These are phyloP conservation scores for Lophius americanus DNA, from an alignment of 2,797 vertebrate species.

Conservation along the genomic window DNA sequence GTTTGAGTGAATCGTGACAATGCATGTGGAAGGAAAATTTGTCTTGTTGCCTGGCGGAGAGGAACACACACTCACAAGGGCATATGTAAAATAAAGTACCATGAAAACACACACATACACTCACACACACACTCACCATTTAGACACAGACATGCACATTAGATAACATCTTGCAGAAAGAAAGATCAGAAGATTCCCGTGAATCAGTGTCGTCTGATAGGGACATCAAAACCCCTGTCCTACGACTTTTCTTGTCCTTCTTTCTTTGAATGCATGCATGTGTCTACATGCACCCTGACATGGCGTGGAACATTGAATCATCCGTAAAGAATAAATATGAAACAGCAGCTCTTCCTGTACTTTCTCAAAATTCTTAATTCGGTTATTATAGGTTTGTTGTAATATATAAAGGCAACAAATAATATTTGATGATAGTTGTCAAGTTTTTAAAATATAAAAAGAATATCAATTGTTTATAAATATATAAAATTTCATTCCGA, in stretches of 20 bases:
- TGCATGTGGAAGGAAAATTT: conserved; percentile 54
- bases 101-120: conserved; percentile 12
- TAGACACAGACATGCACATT: conserved; percentile 1
- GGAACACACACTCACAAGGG: neutral
- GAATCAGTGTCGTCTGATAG: conserved; percentile 8
- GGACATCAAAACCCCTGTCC: conserved; percentile 19
- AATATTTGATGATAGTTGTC: no score
- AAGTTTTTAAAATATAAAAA: no score
- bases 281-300: neutral
- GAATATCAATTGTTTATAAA: no score
- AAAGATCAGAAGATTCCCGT: no score
- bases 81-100: neutral
- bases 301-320: conserved; percentile 12
- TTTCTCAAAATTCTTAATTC: neutral
- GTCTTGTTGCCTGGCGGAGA: conserved; percentile 16
- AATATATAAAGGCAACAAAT: conserved; percentile 24
- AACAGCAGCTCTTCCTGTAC: conserved; percentile 9
- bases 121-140: neutral
- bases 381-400: neutral
- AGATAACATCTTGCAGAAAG: conserved; percentile 27
- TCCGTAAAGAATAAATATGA: conserved; percentile 10
- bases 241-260: neutral
- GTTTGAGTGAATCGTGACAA: conserved; percentile 33
- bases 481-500: no score
- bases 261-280: neutral